phyloP scores from a whole-genome alignment of 2,113 vertebrate genomes.

The Scomber scombrus region DNA sequence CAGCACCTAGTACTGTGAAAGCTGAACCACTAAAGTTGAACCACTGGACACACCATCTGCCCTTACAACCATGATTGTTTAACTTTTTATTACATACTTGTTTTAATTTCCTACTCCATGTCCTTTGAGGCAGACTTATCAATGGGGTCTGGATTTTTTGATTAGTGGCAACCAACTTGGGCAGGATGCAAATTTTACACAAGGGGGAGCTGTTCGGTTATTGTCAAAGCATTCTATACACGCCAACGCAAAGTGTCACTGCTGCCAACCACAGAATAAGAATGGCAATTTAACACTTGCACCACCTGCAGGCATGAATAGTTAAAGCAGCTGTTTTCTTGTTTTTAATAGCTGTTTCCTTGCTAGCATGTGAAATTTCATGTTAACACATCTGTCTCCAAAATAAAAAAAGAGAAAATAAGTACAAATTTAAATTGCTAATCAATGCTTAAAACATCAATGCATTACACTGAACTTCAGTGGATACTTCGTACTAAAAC shows the following conservation, averaged over 20 bases:
- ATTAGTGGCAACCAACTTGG: neutral
- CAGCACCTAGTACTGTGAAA: constrained; percentile 64
- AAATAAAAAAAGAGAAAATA: neutral
- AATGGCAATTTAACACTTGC: neutral
- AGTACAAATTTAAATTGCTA: neutral
- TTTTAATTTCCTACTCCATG: neutral
- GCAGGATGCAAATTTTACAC: neutral
- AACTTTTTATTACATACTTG: neutral
- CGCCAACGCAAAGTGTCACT: neutral
- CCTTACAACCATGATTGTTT: neutral
- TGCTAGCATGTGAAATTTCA: neutral
- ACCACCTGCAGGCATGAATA: neutral
- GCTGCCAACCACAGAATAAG: neutral
- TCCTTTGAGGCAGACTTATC: neutral
- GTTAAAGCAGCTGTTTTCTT: neutral
- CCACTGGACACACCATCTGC: constrained; percentile 30
- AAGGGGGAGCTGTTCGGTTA: neutral
- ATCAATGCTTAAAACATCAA: neutral
- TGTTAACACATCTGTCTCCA: neutral
- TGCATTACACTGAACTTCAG: neutral
- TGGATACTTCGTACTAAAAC: no score
- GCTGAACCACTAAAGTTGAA: constrained; percentile 32
- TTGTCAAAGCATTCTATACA: neutral
- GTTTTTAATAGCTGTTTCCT: neutral
- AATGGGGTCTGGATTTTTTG: neutral